phyloP scores from a whole-genome alignment of 2,113 vertebrate species.

The Cairina moschata region DNA sequence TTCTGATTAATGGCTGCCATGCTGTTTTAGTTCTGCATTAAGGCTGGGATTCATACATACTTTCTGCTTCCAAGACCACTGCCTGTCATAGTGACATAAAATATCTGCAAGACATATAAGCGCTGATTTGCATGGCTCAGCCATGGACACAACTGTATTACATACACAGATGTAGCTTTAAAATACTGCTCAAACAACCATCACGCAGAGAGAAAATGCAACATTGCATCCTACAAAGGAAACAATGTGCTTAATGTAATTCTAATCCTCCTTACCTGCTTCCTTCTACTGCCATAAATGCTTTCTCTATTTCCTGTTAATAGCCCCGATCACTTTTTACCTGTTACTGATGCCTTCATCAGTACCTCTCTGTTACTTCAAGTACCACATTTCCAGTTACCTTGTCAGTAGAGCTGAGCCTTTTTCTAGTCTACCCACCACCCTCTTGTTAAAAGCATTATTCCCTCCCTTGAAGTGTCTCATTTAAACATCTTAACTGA shows the following conservation, averaged over 20 bases:
- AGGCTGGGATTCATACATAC: not conserved
- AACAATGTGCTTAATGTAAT: not conserved
- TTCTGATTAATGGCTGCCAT: not conserved
- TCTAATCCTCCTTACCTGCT: not conserved
- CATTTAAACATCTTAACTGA: slow-evolving; percentile 58
- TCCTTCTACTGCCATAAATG: not conserved
- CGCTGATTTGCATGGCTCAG: not conserved
- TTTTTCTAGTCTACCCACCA: not conserved
- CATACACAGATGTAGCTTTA: not conserved
- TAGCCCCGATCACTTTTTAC: not conserved
- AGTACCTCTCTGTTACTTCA: not conserved
- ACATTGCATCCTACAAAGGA: not conserved
- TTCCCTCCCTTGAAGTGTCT: slow-evolving; percentile 8
- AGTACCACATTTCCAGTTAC: not conserved
- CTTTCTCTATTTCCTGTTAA: not conserved
- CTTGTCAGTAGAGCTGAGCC: not conserved
- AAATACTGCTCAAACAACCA: not conserved
- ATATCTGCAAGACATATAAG: not conserved
- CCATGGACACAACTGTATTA: not conserved
- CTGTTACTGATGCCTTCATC: not conserved
- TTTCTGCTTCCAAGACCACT: not conserved
- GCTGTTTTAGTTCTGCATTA: not conserved
- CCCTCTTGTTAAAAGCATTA: slow-evolving; percentile 30
- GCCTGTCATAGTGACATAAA: not conserved
- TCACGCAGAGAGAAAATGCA: not conserved